Evolutionary conservation across 2,888 invertebrate species (phyloP), one percentile per base, ranked within the genome.

Genomic region (Cheilosia urbana): DNA sequence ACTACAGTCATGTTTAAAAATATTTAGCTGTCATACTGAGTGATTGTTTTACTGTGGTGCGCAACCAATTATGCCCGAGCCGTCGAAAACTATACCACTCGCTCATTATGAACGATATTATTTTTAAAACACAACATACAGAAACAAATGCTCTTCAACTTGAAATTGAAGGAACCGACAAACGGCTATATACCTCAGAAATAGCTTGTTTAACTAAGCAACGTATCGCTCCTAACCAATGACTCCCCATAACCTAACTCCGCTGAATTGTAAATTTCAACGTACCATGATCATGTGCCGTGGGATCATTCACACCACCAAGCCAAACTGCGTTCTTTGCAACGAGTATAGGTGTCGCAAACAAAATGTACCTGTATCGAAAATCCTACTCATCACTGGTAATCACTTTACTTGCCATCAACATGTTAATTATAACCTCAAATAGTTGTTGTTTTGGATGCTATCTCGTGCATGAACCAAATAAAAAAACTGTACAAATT

Each of bases 371-470:
- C 45, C 9, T 11, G 13, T 15, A 51, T 13, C 6, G 21, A 15
- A 27, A 51, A 51, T 24, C 15, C 24, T 21, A 15, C 24, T 6
- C 24, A 45, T 17, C 7, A 45, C 45, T 2, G 45, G 45, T 19
- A 21, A 49, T 15, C 51, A 21, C 24, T 47, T 47, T 17, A 45
- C 30, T 45, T 62, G 51, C 27, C n/a, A 11, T 45, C 9, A 47
- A 42, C n/a, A 27, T 45, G 62, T 62, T 62, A 62, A 62, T 45
- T 17, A 47, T 11, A 45, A n/a, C 17, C 11, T 11, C n/a, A 62
- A 62, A 62, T 17, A 30, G 6, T 45, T 6, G 51, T 45, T 6
- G 51, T 51, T 24, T 24, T 24, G 13, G 9, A 21, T 49, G 15
- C 4, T 51, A 27, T 27, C 51, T 27, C 51, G 24, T 51, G 51